Percentiles rank a stretch among this genome's conserved stretches.
Evolutionary conservation across 2,888 invertebrate species (phyloP).

Genomic region (Drosophila villosipedis): DNA sequence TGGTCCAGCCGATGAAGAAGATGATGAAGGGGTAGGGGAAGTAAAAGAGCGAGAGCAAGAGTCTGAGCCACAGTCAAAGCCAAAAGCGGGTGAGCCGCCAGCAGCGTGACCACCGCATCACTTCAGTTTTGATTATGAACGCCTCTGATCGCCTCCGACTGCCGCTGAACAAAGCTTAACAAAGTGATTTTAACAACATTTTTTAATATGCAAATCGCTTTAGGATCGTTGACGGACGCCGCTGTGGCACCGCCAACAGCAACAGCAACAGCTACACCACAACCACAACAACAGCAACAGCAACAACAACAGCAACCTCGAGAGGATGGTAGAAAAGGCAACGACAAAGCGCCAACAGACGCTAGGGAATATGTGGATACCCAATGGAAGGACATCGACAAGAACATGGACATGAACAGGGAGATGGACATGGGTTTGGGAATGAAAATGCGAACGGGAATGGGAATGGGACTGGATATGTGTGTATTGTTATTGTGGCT

Average conservation of each 20-base stretch:
- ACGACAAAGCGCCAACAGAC: slow-evolving; percentile 59
- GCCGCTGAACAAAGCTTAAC: slow-evolving; percentile 75
- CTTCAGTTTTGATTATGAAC: slow-evolving; percentile 80
- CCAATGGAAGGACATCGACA: slow-evolving; percentile 49
- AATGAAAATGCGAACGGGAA: slow-evolving; percentile 7
- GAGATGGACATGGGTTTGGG: slow-evolving; percentile 23
- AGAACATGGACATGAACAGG: slow-evolving; percentile 43
- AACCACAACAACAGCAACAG: slow-evolving; percentile 1
- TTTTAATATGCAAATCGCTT: slow-evolving; percentile 76
- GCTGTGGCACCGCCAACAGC: slow-evolving; percentile 57
- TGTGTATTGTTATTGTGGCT: slow-evolving; percentile 13
- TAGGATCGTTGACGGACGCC: slow-evolving; percentile 76
- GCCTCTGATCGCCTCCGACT: slow-evolving; percentile 72
- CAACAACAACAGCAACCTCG: not conserved
- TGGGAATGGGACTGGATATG: slow-evolving; percentile 18
- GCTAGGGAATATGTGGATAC: slow-evolving; percentile 12
- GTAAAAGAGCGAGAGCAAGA: not conserved
- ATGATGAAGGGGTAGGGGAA: not conserved
- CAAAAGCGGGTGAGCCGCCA: slow-evolving; percentile 17
- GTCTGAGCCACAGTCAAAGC: slow-evolving; percentile 14
- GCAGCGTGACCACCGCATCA: slow-evolving; percentile 54
- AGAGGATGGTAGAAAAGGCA: slow-evolving; percentile 23
- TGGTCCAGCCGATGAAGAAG: not conserved
- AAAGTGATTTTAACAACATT: slow-evolving; percentile 73
- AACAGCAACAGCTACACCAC: slow-evolving; percentile 6